Evolutionary conservation across 2,797 vertebrate species (phyloP), one percentile per base, ranked within the genome.

Genomic region (Pangasius djambal): DNA sequence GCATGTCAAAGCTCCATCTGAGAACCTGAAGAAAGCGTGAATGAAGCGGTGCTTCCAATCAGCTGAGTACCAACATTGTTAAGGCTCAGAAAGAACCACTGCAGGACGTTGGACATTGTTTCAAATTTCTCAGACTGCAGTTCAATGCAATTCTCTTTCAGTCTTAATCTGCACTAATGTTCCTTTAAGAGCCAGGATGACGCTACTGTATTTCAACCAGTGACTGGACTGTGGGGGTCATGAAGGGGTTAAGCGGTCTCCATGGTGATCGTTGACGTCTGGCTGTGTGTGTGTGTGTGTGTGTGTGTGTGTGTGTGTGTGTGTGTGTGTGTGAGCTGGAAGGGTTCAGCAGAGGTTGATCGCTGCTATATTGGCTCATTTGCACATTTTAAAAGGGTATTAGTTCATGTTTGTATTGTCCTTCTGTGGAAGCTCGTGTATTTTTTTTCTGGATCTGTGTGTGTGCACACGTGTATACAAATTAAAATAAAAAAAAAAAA

Each of bases 61-160:
- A 79, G 88, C 87, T 90, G 86, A 91, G 81, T 90, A 63, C 81
- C 1, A 69, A 67, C 77, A 86, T 81, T 72, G 61, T 88, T 75
- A 83, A 13, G 28, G 65, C 85, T 86, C 22, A 85, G 37, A 86
- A 18, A 78, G 65, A 31, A 52, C 10, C 20, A 34, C 12, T 10
- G 74, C 72, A 34, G 65, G 44, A 83, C 48, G 65, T 31, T 85
- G 31, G 65, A 82, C 72, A 85, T 86, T 86, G 70, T 72, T 78
- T 59, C 57, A 55, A 78, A 88, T 59, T 52, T 69, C 79, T 89
- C 74, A 83, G 40, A 67, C 59, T 31, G 55, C 65, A 55, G 92
- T 89, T 83, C 81, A 52, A 40, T 83, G 34, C 69, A 69, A 75
- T 40, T 72, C 57, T 52, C 59, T 72, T 72, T 44, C 31, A 77